Evolutionary conservation across 2,113 vertebrate genomes (phyloP).

Genomic region (Brachionichthys hirsutus): DNA sequence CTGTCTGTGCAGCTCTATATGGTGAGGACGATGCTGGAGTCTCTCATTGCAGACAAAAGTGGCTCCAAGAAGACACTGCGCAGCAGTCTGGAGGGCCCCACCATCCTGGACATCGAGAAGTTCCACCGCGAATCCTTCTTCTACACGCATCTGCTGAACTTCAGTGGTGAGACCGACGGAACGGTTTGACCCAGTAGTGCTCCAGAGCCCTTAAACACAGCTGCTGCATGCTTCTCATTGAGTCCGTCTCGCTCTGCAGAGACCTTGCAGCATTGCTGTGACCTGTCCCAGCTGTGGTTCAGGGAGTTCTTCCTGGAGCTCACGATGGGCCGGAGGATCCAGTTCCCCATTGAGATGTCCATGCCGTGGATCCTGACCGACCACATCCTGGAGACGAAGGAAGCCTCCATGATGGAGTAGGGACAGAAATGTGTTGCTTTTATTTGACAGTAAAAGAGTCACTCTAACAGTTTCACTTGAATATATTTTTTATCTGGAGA

Average conservation of each 20-base stretch:
- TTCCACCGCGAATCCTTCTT: conserved; percentile 99
- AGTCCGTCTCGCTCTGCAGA: conserved; percentile 72
- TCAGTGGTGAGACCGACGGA: conserved; percentile 84
- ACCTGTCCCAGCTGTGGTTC: conserved; percentile 99
- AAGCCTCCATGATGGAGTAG: conserved; percentile 99
- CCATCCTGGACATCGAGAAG: conserved; percentile 95
- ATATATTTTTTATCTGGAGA: too few species aligned
- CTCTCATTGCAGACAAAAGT: conserved; percentile 95
- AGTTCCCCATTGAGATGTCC: conserved; percentile 99
- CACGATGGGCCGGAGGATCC: conserved; percentile 98
- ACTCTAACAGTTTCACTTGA: not conserved
- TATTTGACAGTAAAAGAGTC: not conserved
- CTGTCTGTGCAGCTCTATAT: conserved; percentile 87
- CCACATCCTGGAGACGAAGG: conserved; percentile 98
- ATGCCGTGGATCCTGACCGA: conserved; percentile 99
- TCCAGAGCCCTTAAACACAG: not conserved
- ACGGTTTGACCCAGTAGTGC: not conserved
- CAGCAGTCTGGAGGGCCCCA: conserved; percentile 93
- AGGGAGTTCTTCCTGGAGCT: conserved; percentile 98
- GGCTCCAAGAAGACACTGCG: conserved; percentile 97
- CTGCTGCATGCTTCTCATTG: too few species aligned
- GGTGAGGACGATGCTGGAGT: conserved; percentile 98
- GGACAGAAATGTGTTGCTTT: conserved; percentile 4
- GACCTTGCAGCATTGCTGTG: conserved; percentile 96
- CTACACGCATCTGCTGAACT: conserved; percentile 96